Conservation (phyloP, 2,113 vertebrate genomes). For the Ammodytes dubius region DNA sequence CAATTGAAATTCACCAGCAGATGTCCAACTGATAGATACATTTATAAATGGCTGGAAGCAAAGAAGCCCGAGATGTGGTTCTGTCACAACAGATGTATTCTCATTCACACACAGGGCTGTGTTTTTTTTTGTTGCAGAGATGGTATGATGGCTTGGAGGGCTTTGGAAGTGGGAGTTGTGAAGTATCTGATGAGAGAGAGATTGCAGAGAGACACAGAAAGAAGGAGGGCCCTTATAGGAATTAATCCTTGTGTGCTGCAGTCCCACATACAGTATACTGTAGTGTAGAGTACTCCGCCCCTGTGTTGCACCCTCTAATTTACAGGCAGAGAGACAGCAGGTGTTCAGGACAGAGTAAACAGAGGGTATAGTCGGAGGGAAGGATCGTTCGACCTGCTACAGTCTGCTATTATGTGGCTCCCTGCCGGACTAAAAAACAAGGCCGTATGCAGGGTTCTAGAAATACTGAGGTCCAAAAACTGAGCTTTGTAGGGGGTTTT, state of each 20-base stretch:
- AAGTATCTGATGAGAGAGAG: conserved; percentile 52
- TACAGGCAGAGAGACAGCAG: conserved; percentile 75
- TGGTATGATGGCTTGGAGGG: conserved; percentile 9
- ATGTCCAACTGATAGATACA: conserved; percentile 59
- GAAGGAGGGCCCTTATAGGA: conserved; percentile 63
- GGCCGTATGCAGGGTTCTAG: neutral
- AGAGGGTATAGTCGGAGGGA: conserved; percentile 62
- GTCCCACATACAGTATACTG: conserved; percentile 44
- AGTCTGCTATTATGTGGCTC: conserved; percentile 61
- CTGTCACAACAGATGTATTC: conserved; percentile 55
- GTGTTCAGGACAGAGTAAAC: conserved; percentile 72
- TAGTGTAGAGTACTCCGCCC: conserved; percentile 48
- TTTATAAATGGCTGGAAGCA: conserved; percentile 34
- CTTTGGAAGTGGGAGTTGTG: conserved; percentile 33
- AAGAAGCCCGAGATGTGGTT: conserved; percentile 45
- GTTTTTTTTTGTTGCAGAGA: conserved; percentile 33
- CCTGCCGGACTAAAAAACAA: conserved; percentile 63
- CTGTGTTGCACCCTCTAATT: conserved; percentile 74
- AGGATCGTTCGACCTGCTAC: conserved; percentile 46
- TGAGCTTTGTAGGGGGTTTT: too few relatives aligned
- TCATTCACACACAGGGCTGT: conserved; percentile 50
- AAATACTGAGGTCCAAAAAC: too few relatives aligned
- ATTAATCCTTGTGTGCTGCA: conserved; percentile 67
- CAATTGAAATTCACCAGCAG: conserved; percentile 50
- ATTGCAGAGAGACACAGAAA: conserved; percentile 33